phyloP scores from a whole-genome alignment of 2,888 invertebrate genomes.

The Willowsia nigromaculata region DNA sequence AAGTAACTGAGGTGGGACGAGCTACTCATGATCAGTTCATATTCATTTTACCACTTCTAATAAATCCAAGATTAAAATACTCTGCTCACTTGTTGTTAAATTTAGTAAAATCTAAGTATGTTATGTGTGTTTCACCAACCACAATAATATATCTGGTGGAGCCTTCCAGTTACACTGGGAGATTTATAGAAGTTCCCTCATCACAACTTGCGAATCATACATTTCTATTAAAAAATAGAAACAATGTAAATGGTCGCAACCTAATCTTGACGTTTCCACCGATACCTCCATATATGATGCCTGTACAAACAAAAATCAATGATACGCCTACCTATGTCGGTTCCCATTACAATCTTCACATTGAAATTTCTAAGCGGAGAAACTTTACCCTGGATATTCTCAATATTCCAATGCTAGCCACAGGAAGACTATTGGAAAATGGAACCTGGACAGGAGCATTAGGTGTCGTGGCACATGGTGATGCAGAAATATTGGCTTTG shows the following conservation, averaged over 20 bases:
- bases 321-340: background rate
- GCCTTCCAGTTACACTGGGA: background rate
- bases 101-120: background rate
- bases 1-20: background rate
- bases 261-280: background rate
- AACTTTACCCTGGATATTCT: background rate
- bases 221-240: background rate
- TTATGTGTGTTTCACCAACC: background rate
- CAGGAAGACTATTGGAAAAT: slow-evolving; percentile 41
- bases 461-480: slow-evolving; percentile 26
- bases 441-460: slow-evolving; percentile 65
- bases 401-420: background rate
- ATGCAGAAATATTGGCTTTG: slow-evolving; percentile 39
- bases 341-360: background rate
- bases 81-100: background rate
- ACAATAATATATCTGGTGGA: background rate
- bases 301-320: background rate
- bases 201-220: background rate
- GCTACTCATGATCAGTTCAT: background rate
- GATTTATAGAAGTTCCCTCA: background rate
- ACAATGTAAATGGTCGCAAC: background rate
- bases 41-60: background rate
- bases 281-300: background rate
- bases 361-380: background rate
- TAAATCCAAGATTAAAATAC: background rate